Percentiles rank a stretch among this genome's conserved stretches.
Conservation (phyloP, 1,140 invertebrate genomes). For the Drosophila kanapiae region DNA sequence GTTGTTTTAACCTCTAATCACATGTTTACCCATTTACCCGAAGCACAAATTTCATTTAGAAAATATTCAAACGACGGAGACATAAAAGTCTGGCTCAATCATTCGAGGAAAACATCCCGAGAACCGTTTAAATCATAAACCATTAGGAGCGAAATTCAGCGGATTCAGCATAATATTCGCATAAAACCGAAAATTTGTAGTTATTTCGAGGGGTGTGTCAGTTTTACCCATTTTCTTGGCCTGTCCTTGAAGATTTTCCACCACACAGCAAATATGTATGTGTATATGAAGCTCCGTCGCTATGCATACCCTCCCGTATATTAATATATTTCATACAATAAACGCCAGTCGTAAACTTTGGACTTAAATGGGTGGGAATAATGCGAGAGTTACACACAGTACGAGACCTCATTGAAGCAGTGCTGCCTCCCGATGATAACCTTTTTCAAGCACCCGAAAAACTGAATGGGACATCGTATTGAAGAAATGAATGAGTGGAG, state of each 20-base stretch:
- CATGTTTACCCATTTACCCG: slow-evolving; percentile 30
- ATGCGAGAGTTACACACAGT: slow-evolving; percentile 12
- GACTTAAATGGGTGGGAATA: slow-evolving; percentile 34
- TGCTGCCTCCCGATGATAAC: background rate
- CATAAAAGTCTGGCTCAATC: slow-evolving; percentile 41
- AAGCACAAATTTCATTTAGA: slow-evolving; percentile 50
- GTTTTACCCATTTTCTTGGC: slow-evolving; percentile 56
- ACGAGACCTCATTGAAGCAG: slow-evolving; percentile 16
- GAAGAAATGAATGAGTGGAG: background rate
- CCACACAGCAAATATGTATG: slow-evolving; percentile 2
- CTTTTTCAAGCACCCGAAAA: background rate
- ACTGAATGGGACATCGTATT: background rate
- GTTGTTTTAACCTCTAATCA: slow-evolving; percentile 21
- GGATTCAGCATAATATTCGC: slow-evolving; percentile 79
- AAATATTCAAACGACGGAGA: slow-evolving; percentile 25
- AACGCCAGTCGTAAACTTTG: slow-evolving; percentile 68
- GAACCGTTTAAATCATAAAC: slow-evolving; percentile 75
- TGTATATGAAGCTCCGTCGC: background rate
- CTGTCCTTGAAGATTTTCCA: slow-evolving; percentile 51
- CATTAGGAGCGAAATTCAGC: slow-evolving; percentile 63
- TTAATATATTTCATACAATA: slow-evolving; percentile 70
- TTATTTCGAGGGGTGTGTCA: slow-evolving; percentile 10
- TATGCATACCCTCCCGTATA: slow-evolving; percentile 40
- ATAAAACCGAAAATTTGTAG: slow-evolving; percentile 75
- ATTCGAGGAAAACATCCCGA: slow-evolving; percentile 28